phyloP scores from a whole-genome alignment of 64 coral and sea anemone genomes.

The Platygyra sinensis region DNA sequence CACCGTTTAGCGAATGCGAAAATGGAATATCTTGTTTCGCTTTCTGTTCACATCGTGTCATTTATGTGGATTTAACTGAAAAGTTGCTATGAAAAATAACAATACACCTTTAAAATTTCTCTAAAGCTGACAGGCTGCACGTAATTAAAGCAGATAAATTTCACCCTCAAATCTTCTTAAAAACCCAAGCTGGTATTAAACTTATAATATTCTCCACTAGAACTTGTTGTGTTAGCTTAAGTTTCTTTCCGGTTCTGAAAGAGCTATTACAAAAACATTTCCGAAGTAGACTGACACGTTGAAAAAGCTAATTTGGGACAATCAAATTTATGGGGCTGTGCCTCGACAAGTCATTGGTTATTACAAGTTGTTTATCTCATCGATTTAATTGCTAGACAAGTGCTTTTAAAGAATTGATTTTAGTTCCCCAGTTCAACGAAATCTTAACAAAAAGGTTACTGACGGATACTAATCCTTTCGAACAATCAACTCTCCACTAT shows the following conservation, averaged over 20 bases:
- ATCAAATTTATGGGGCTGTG: neutral
- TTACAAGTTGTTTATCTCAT: too few relatives aligned
- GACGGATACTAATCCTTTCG: too few relatives aligned
- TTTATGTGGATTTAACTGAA: neutral
- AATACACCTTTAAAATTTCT: neutral
- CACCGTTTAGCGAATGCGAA: neutral
- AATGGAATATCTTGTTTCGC: neutral
- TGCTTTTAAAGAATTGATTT: too few relatives aligned
- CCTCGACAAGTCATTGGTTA: neutral
- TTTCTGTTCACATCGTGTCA: neutral
- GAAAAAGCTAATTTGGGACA: neutral
- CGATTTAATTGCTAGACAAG: too few relatives aligned
- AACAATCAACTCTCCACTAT: too few relatives aligned
- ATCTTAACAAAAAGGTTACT: too few relatives aligned
- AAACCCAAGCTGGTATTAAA: neutral
- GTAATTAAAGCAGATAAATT: too few relatives aligned
- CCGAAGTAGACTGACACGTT: neutral
- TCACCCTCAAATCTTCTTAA: too few relatives aligned
- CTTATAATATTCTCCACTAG: neutral
- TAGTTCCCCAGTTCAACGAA: too few relatives aligned
- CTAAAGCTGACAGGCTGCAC: neutral
- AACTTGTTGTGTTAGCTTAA: neutral
- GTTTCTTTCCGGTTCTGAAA: neutral
- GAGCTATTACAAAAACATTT: neutral
- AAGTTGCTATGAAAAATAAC: neutral